A percentile compares a stretch with the other conserved stretches of the same genome.
Conservation (phyloP, 2,113 vertebrate species). For the chimpanzee (Pan troglodytes) region NHGRI_mPanTro3-v2.1_pri NC_072401.2:148343001-148343500, state of each 20-base stretch:
- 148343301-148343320: not conserved
- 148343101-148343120: constrained; percentile 51
- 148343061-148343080: constrained; percentile 45
- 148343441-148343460: not conserved
- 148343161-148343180: constrained; percentile 44
- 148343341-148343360: constrained; percentile 36
- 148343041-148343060: constrained; percentile 8
- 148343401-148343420: constrained; percentile 13
- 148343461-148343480: not conserved
- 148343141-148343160: constrained; percentile 39
- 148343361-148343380: constrained; percentile 27
- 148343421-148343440: not conserved
- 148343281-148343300: constrained; percentile 46
- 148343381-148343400: constrained; percentile 24
- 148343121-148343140: constrained; percentile 44
- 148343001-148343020: constrained; percentile 15
- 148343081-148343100: constrained; percentile 20
- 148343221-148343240: constrained; percentile 60
- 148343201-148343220: constrained; percentile 66
- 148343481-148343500: constrained; percentile 1
- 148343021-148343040: constrained; percentile 1
- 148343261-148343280: constrained; percentile 49
- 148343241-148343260: constrained; percentile 64
- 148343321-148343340: constrained; percentile 52
- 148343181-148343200: constrained; percentile 65